Percentiles rank a stretch among this genome's conserved stretches.
Evolutionary conservation across 2,888 invertebrate genomes (phyloP).

Genomic region (Macrophya annulata): DNA sequence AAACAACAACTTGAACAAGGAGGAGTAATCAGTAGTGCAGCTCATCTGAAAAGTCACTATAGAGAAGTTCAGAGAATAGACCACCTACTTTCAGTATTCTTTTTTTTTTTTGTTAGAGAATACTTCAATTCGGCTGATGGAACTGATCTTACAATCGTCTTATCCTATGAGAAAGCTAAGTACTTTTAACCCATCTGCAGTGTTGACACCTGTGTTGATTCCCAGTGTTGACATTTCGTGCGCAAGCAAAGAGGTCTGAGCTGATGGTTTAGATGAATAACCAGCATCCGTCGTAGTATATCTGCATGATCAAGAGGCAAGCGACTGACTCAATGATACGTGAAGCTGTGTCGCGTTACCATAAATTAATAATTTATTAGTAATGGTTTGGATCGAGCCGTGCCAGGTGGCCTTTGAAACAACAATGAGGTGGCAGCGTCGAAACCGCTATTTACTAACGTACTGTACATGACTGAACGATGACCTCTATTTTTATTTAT

Average conservation of each 20-base stretch:
- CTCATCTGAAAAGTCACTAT: background rate
- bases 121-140: background rate
- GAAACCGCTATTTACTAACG: constrained; percentile 47
- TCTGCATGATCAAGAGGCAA: constrained; percentile 27
- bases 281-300: constrained; percentile 12
- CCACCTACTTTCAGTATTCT: background rate
- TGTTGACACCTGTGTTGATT: constrained; percentile 37
- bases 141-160: background rate
- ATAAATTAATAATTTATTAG: constrained; percentile 48
- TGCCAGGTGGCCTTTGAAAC: constrained; percentile 46
- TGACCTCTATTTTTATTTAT: constrained; percentile 32
- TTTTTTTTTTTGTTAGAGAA: background rate
- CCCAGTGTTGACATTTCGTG: background rate
- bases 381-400: constrained; percentile 31
- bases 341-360: constrained; percentile 47
- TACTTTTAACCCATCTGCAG: background rate
- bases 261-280: constrained; percentile 33
- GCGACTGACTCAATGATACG: constrained; percentile 22
- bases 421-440: constrained; percentile 47
- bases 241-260: background rate
- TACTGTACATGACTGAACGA: constrained; percentile 8
- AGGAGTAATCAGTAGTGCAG: too few relatives aligned
- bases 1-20: too few relatives aligned
- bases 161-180: background rate
- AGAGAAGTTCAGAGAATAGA: background rate